phyloP scores from a whole-genome alignment of 2,888 invertebrate species.

The Ceramica pisi region DNA sequence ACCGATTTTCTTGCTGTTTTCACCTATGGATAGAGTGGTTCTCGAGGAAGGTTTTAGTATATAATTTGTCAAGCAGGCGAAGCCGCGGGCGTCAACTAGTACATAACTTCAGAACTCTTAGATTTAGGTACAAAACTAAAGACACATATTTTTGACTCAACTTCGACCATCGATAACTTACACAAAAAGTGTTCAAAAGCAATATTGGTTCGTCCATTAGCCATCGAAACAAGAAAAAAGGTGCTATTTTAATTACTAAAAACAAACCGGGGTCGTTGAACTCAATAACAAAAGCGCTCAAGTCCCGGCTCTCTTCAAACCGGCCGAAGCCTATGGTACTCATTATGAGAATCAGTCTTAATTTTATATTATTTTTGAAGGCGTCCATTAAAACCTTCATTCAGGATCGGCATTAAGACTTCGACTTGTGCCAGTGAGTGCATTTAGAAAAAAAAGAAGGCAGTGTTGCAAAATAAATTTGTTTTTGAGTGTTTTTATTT shows the following conservation, averaged over 20 bases:
- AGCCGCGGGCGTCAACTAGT: no score
- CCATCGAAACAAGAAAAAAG: conserved; percentile 69
- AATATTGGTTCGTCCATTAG: conserved; percentile 55
- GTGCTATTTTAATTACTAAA: conserved; percentile 82
- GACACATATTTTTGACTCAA: conserved; percentile 8
- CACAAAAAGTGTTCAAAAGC: conserved; percentile 40
- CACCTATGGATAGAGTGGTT: no score
- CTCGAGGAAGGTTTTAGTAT: no score
- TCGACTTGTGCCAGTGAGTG: conserved; percentile 75
- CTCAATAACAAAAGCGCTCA: conserved; percentile 80
- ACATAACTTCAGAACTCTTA: background rate
- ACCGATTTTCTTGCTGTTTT: no score
- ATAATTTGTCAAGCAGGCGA: no score
- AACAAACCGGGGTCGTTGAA: conserved; percentile 75
- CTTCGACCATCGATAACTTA: conserved; percentile 22
- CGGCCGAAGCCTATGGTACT: conserved; percentile 82
- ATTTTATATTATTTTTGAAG: conserved; percentile 85
- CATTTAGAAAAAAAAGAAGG: conserved; percentile 62
- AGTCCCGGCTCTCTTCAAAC: conserved; percentile 73
- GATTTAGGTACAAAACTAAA: background rate
- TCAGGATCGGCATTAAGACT: conserved; percentile 78
- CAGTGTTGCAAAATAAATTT: conserved; percentile 26
- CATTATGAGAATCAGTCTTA: conserved; percentile 83
- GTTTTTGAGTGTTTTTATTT: background rate
- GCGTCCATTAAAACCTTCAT: conserved; percentile 85